Base-by-base conservation (phyloP, 2,888 invertebrate species). In the Nemoura dubitans region DNA sequence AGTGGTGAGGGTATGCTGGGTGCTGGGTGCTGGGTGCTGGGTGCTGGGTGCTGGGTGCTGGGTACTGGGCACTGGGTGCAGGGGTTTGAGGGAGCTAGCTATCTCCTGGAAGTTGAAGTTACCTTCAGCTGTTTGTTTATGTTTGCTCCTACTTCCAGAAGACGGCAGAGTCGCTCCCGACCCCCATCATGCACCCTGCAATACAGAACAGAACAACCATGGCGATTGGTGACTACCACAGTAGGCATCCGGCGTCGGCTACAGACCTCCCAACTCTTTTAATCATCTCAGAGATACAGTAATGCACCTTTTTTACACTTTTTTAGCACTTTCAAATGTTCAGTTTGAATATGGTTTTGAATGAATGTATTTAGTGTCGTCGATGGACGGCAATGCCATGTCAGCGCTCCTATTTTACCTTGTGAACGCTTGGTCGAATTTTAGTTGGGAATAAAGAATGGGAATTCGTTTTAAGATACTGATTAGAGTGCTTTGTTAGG, bases 131-230 rank as follows among this genome's bases (percentile, higher is more conserved):
- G 90, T 90, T 90, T 91, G 82, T 86, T 90, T 90, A 91, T 91
- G 91, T 91, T 92, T 91, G 92, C 93, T 93, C 93, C 93, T 93
- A 93, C 93, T 93, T 93, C 93, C 93, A 93, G 93, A 92, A 93
- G 93, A 93, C 92, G 93, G 93, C 93, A 92, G 92, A 92, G 92
- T 92, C 92, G 92, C 93, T 92, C 91, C 91, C 91, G 91, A 91
- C 91, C 91, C 91, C 91, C 92, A 92, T 91, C 91, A 92, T 92
- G 93, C 92, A 93, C 93, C 93, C 93, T 93, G 93, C 91, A 93
- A 93, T 92, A 92, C 91, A 93, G 93, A 93, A 93, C 92, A 93
- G 92, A 93, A 92, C 92, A 93, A 92, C 93, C 92, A 87, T 88
- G 88, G 88, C 88, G 87, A 59, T 59, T 88, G 87, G 88, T 30